phyloP scores from a whole-genome alignment of 2,797 vertebrate genomes.

The Betta splendens region DNA sequence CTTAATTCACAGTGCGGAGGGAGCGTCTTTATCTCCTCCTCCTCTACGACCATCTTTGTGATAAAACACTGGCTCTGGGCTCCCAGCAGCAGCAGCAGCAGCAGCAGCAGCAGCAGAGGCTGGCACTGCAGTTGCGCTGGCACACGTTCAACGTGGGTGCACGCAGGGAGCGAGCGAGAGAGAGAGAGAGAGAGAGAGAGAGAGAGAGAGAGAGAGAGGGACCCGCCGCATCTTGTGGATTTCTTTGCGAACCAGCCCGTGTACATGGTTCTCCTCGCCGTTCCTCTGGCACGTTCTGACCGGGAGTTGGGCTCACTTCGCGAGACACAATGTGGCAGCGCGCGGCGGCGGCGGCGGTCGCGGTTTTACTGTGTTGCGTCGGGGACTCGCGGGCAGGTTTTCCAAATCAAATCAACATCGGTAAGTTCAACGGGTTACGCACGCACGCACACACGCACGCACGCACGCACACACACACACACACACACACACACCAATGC shows the following conservation, averaged over 20 bases:
- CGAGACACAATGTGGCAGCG: conserved; percentile 90
- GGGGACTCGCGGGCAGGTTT: conserved; percentile 88
- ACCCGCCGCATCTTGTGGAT: conserved; percentile 77
- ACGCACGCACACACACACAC: no score
- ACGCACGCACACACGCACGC: background rate
- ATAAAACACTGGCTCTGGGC: conserved; percentile 73
- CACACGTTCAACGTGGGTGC: conserved; percentile 77
- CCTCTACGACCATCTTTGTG: conserved; percentile 85
- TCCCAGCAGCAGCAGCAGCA: conserved; percentile 40
- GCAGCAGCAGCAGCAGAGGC: conserved; percentile 55
- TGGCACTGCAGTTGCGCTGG: conserved; percentile 75
- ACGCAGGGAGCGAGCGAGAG: conserved; percentile 74
- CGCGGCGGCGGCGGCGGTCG: conserved; percentile 72
- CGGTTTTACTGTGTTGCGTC: conserved; percentile 84
- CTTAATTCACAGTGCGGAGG: conserved; percentile 70
- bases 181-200: conserved; percentile 42
- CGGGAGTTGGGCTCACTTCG: conserved; percentile 85
- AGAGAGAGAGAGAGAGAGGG: conserved; percentile 46
- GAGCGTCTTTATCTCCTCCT: conserved; percentile 36
- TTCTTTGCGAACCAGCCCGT: conserved; percentile 77
- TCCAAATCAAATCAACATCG: conserved; percentile 98
- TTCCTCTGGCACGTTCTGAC: conserved; percentile 77
- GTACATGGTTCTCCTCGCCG: conserved; percentile 82
- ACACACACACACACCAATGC: conserved; percentile 16
- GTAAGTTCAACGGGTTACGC: conserved; percentile 80